A percentile compares a stretch with the other conserved stretches of the same genome.
phyloP scores from a whole-genome alignment of 2,888 invertebrate genomes.

The Protonemura montana region DNA sequence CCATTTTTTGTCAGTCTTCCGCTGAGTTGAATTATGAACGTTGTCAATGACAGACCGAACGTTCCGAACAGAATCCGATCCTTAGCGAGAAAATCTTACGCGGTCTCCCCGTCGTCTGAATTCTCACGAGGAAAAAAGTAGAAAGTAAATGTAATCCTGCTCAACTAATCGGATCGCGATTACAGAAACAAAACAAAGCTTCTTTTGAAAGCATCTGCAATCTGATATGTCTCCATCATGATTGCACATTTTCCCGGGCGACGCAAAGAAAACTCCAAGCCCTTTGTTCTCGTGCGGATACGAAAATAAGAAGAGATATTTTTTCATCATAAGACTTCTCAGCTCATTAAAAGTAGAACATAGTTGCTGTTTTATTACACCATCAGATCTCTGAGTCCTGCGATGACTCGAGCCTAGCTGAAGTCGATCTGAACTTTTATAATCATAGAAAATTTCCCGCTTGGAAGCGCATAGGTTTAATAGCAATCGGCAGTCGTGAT shows the following conservation, averaged over 20 bases:
- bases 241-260: background rate
- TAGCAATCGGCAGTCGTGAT: background rate
- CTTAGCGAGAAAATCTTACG: background rate
- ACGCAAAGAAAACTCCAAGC: background rate
- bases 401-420: background rate
- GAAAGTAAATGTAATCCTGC: background rate
- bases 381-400: background rate
- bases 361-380: background rate
- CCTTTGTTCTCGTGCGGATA: background rate
- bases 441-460: conserved; percentile 17
- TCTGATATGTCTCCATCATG: background rate
- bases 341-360: background rate
- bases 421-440: background rate
- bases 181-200: background rate
- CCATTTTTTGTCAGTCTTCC: background rate
- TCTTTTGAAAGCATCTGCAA: background rate
- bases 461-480: background rate
- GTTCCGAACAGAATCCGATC: background rate
- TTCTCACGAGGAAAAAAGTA: background rate
- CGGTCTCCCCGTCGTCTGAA: background rate
- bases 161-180: background rate
- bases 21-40: background rate
- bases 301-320: background rate
- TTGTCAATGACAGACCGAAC: background rate
- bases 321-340: background rate